Base-by-base conservation (phyloP, 2,888 invertebrate species). In the Lagria hirta region DNA sequence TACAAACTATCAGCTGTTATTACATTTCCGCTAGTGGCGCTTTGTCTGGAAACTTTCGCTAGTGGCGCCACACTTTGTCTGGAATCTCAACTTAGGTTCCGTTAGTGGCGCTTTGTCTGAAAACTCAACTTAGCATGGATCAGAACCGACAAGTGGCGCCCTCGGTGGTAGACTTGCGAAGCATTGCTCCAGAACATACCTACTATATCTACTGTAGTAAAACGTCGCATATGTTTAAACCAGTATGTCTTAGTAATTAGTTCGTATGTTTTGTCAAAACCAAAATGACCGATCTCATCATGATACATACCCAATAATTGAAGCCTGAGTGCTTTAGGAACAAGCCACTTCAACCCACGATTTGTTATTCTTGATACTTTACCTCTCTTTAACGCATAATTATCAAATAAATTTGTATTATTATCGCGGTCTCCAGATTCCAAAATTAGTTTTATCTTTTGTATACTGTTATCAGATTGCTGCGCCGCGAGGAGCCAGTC, bases 251-350 rank as follows among this genome's bases (percentile, higher is more conserved):
- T 22, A n/a, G 28, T 18, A 2, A 51, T 30, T 5, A 13, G 12
- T 14, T 33, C 29, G 13, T 28, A 30, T 6, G 60, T 60, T 22
- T 58, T 58, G n/a, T 59, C 58, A 0, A 56, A 21, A 1, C 51
- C 46, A 38, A 59, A 62, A 42, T 64, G 64, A 6, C 62, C 62
- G 8, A 56, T 44, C 3, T 58, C 52, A 35, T 62, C 58, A 30
- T 62, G 58, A 26, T 51, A 47, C 4, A 28, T 8, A 33, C 43
- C 18, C 2, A 52, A 41, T 8, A 60, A 43, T 33, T 57, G 51
- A 59, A 54, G 59, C 7, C 55, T 40, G 3, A 44, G 48, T n/a
- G 16, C 22, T 23, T 51, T 52, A 5, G 60, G 60, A 6, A 61
- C 33, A 15, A 56, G 33, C 29, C 34, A 36, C 15, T 36, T 20